Percentiles rank a stretch among this genome's conserved stretches.
Conservation (phyloP, 2,113 vertebrate genomes). For the Tetrax tetrax region DNA sequence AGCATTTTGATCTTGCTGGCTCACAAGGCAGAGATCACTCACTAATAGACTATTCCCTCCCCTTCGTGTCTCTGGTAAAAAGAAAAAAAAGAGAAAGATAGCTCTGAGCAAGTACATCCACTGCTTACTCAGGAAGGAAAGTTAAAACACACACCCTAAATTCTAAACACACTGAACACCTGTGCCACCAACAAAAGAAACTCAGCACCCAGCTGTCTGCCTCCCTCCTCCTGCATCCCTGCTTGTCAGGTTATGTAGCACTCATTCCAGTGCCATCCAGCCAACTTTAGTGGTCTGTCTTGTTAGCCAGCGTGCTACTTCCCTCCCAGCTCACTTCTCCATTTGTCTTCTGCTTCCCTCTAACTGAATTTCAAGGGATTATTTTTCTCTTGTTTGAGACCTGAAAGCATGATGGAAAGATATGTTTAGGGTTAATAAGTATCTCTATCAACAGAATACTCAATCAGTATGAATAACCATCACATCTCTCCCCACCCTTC, state of each 20-base stretch:
- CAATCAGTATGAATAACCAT: conserved; percentile 79
- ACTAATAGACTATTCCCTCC: neutral
- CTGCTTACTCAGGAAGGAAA: neutral
- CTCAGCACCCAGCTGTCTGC: neutral
- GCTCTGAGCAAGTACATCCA: neutral
- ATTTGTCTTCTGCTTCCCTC: neutral
- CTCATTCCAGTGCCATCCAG: neutral
- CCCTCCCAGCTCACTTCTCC: neutral
- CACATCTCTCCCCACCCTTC: conserved; percentile 72
- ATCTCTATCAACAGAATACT: conserved; percentile 73
- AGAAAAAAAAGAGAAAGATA: neutral
- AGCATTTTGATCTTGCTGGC: neutral
- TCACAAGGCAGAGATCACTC: neutral
- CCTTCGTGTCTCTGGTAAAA: accelerated
- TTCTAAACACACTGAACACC: neutral
- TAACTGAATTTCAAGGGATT: neutral
- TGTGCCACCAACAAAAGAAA: neutral
- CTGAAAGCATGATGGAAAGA: neutral
- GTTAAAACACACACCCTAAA: no score
- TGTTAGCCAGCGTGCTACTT: neutral
- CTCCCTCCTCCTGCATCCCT: neutral
- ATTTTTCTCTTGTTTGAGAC: neutral
- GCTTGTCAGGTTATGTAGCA: accelerated
- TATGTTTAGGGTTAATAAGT: conserved; percentile 67
- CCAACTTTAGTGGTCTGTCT: neutral